A percentile compares a stretch with the other conserved stretches of the same genome.
Conservation (phyloP, 2,797 vertebrate genomes). For the Mus spretus region DNA sequence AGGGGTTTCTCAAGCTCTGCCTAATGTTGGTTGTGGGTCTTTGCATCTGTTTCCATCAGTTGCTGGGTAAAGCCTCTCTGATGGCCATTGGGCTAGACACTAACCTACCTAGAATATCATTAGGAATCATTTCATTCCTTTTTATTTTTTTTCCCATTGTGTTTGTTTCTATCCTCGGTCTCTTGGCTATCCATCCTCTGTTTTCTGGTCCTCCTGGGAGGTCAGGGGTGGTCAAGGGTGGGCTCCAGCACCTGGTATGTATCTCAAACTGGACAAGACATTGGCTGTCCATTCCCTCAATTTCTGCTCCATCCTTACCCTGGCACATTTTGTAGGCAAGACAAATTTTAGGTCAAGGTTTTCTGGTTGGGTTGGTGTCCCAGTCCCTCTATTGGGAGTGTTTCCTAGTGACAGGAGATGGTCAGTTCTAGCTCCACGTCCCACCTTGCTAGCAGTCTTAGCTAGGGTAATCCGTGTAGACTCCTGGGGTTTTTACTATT, state of each 20-base stretch:
- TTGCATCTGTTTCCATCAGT: background rate
- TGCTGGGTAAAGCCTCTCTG: background rate
- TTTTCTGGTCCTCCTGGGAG: background rate
- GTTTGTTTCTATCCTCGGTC: background rate
- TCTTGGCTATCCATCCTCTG: background rate
- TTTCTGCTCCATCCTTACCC: background rate
- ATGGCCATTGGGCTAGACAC: background rate
- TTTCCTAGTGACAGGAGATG: background rate
- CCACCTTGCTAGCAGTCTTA: background rate
- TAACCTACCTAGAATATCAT: background rate
- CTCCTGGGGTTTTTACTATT: background rate
- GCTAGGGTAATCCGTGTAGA: background rate
- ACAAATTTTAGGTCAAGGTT: background rate
- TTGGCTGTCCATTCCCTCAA: background rate
- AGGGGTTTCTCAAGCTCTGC: background rate
- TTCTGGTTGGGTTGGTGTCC: background rate
- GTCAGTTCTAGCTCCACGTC: background rate
- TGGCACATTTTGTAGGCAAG: background rate
- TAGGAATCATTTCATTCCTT: background rate
- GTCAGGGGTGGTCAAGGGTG: background rate
- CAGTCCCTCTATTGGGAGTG: background rate
- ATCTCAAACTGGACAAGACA: background rate
- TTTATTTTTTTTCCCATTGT: background rate
- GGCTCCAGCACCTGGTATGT: background rate
- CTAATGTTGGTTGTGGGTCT: background rate